Base-by-base conservation (phyloP, 2,113 vertebrate genomes). In the Megaceryle maxima region DNA sequence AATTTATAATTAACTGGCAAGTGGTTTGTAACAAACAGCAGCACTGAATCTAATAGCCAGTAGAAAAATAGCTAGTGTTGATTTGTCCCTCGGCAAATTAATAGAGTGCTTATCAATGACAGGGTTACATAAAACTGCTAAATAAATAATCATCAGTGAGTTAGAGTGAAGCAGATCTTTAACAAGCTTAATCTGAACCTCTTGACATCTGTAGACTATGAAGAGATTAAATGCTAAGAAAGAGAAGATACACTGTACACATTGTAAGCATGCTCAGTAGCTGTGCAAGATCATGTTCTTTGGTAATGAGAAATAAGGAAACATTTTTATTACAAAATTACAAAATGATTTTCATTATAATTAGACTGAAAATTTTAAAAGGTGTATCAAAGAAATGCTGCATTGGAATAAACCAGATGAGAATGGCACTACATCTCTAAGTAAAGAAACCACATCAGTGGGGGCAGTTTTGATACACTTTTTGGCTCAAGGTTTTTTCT, bases 1-100 rank as follows among this genome's bases (percentile, higher is more conserved):
- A 99, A 99, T 99, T 99, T 99, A 99, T 99, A 99, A 99, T 99
- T 99, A 99, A 99, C 99, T 98, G 98, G 99, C 98, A 98, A 98
- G 98, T 97, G 97, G 98, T 99, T 99, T 98, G 98, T 98, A 99
- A 98, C 99, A 99, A 99, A 99, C 98, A 98, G 97, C 98, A 98
- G 98, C 98, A 98, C 98, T 97, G 98, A 98, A 98, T 98, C 98
- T 99, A 99, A 99, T 99, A 98, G 98, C 98, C 98, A 98, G 98
- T 98, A 98, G 98, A 98, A 98, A 98, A 99, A 99, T 98, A 98
- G 98, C 97, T 98, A 98, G 98, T 98, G 98, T 98, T 98, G 98
- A 99, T 99, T 99, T 99, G 99, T 99, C 98, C 99, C 99, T 98
- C 97, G 98, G 98, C 98, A 99, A 99, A 99, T 99, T 98, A 99